Conservation (phyloP, 1,140 invertebrate genomes). For the Reticulitermes speratus region DNA sequence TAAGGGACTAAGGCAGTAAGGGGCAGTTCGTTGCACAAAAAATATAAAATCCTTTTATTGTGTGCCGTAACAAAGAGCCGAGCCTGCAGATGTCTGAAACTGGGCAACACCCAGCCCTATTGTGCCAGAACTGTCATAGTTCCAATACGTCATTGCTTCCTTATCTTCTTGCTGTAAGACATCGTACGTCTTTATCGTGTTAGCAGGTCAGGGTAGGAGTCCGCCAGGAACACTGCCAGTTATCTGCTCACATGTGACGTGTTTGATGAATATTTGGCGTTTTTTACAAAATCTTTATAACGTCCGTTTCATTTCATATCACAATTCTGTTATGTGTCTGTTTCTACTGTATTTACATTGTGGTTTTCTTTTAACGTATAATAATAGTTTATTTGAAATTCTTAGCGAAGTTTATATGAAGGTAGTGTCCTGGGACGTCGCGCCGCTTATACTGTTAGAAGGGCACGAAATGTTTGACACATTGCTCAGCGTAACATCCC, state of each 20-base stretch:
- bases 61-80: background rate
- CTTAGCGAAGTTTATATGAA: no score
- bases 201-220: background rate
- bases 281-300: no score
- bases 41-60: slow-evolving; percentile 4
- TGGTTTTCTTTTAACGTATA: no score
- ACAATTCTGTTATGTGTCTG: no score
- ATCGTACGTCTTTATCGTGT: background rate
- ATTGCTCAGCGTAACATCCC: no score
- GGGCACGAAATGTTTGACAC: no score
- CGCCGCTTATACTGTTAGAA: no score
- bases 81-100: background rate
- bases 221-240: background rate
- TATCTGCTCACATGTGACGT: background rate
- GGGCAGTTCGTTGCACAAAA: background rate
- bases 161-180: background rate
- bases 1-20: background rate
- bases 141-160: background rate
- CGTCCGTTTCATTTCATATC: no score
- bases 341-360: no score
- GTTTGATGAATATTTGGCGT: no score
- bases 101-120: background rate
- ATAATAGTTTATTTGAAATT: no score
- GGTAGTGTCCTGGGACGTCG: no score
- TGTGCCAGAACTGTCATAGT: background rate